These are phyloP conservation scores for Temnothorax unifasciatus DNA, from an alignment of 2,888 invertebrate species.

Conservation along the genomic window DNA sequence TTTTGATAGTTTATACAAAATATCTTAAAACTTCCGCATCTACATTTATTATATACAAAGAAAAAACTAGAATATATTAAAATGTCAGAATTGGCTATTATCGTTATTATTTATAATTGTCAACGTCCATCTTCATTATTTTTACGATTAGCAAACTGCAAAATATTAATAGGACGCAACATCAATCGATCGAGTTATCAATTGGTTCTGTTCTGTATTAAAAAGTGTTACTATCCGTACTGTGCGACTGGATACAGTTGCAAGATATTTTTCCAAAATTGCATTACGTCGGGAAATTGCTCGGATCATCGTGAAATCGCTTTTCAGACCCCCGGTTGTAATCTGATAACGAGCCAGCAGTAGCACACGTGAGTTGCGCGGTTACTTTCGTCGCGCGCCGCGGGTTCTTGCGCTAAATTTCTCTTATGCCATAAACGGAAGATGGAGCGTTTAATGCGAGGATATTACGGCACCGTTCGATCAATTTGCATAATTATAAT, in stretches of 20 bases:
- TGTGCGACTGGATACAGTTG: background rate
- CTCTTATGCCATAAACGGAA: constrained; percentile 57
- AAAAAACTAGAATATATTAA: constrained; percentile 1
- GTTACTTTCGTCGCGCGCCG: constrained; percentile 20
- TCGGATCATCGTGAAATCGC: constrained; percentile 7
- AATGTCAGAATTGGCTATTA: background rate
- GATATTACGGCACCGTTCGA: constrained; percentile 52
- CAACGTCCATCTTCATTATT: background rate
- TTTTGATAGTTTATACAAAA: background rate
- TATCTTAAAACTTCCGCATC: background rate
- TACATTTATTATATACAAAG: background rate
- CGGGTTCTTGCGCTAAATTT: constrained; percentile 50
- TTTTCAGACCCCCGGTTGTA: background rate
- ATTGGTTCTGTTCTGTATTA: background rate
- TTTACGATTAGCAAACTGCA: background rate
- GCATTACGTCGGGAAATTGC: background rate
- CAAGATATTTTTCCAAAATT: background rate
- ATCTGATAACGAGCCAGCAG: background rate
- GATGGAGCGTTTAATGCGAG: constrained; percentile 54
- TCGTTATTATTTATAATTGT: background rate
- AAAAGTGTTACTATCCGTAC: background rate
- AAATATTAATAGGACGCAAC: background rate
- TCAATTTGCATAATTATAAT: constrained; percentile 64
- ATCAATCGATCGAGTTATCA: background rate
- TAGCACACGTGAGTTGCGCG: background rate